phyloP scores from a whole-genome alignment of 2,888 invertebrate genomes.

The Mechanitis mazaeus region DNA sequence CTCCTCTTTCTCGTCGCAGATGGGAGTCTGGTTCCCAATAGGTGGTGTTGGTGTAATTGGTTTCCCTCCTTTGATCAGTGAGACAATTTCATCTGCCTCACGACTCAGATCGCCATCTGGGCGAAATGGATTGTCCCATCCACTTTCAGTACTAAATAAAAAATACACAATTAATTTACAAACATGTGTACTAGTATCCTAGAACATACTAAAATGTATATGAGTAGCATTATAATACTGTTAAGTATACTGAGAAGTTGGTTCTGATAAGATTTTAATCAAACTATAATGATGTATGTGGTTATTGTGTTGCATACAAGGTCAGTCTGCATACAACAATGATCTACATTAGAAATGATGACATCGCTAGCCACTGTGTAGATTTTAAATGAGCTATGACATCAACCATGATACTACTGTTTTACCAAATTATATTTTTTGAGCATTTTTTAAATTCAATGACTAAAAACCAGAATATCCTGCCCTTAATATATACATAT shows the following conservation, averaged over 20 bases:
- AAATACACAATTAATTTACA: background rate
- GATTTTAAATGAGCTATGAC: background rate
- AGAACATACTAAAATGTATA: too few relatives aligned
- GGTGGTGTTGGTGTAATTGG: constrained; percentile 86
- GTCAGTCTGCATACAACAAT: constrained; percentile 1
- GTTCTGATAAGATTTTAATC: background rate
- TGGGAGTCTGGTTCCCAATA: constrained; percentile 74
- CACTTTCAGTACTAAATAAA: constrained; percentile 90
- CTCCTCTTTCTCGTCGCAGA: constrained; percentile 68
- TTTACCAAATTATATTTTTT: background rate
- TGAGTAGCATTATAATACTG: too few relatives aligned
- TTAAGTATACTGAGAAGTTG: background rate
- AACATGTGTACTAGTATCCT: too few relatives aligned
- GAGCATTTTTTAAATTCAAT: too few relatives aligned
- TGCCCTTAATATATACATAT: background rate
- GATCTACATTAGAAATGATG: constrained; percentile 5
- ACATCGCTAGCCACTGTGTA: background rate
- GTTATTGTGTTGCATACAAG: constrained; percentile 3
- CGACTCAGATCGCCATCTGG: constrained; percentile 96
- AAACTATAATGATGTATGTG: background rate
- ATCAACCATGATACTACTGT: background rate
- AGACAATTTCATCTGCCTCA: constrained; percentile 97
- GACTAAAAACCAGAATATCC: too few relatives aligned
- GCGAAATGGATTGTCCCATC: constrained; percentile 98
- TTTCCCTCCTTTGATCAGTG: constrained; percentile 93